These are phyloP conservation scores for Hemiprocne comata DNA, from an alignment of 2,113 vertebrate genomes.

Conservation along the genomic window DNA sequence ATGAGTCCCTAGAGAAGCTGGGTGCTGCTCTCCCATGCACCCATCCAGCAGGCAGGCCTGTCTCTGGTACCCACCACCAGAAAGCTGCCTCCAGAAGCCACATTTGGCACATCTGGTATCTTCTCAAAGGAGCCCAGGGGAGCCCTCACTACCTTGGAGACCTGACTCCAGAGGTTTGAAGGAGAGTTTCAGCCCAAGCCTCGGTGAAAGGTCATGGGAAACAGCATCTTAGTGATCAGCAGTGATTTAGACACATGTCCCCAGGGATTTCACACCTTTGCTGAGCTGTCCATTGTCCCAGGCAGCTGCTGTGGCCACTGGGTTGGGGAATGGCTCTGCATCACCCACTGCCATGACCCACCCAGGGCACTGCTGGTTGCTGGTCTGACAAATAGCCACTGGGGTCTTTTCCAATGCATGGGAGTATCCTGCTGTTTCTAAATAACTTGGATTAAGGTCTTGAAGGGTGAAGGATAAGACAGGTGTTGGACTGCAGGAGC, in stretches of 20 bases:
- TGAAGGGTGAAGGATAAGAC: not conserved
- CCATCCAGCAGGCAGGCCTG: not conserved
- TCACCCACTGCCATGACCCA: not conserved
- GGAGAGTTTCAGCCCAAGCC: not conserved
- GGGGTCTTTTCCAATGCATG: not conserved
- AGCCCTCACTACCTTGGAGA: not conserved
- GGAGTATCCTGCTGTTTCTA: fast-evolving
- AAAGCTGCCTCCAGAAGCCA: not conserved
- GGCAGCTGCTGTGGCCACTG: not conserved
- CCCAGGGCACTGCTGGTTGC: not conserved
- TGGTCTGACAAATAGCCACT: not conserved
- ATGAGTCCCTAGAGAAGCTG: not conserved
- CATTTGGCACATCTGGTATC: not conserved
- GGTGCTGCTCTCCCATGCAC: not conserved
- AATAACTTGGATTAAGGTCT: not conserved
- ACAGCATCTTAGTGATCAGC: not conserved
- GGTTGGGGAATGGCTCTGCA: not conserved
- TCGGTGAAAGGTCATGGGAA: fast-evolving
- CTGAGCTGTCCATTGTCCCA: not conserved
- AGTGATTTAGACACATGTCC: not conserved
- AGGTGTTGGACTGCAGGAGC: not conserved
- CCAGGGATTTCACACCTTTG: not conserved
- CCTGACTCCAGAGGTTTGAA: not conserved
- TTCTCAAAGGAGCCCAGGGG: not conserved
- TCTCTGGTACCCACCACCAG: not conserved